Conservation (phyloP, 2,113 vertebrate genomes). For the Syngnathoides biaculeatus region DNA sequence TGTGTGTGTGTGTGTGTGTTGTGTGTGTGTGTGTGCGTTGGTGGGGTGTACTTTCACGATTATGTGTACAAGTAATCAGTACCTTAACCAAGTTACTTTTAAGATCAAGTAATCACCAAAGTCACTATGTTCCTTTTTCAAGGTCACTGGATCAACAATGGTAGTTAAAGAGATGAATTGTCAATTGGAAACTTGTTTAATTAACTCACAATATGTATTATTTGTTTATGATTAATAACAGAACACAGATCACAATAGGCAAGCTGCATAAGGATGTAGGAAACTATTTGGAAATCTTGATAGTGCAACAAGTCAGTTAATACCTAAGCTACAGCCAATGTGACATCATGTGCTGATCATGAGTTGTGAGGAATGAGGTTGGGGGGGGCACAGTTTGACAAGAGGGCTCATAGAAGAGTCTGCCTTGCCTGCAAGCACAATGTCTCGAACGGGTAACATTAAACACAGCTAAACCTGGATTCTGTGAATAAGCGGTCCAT, state of each 20-base stretch:
- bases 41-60: too few relatives aligned
- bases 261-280: neutral
- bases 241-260: neutral
- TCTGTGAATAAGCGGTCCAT: constrained; percentile 13
- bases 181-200: neutral
- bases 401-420: constrained; percentile 16
- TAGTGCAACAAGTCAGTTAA: constrained; percentile 29
- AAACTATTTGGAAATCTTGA: neutral
- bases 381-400: constrained; percentile 10
- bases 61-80: too few relatives aligned
- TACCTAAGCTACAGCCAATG: constrained; percentile 44
- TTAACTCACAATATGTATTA: neutral
- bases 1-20: too few relatives aligned
- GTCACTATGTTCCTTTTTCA: too few relatives aligned
- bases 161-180: too few relatives aligned
- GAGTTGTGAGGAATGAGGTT: constrained; percentile 48
- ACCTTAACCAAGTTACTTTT: too few relatives aligned
- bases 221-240: neutral
- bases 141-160: too few relatives aligned
- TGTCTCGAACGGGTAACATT: constrained; percentile 14
- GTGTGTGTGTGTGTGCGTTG: too few relatives aligned
- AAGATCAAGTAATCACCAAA: too few relatives aligned
- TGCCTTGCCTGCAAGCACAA: constrained; percentile 12
- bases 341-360: constrained; percentile 71
- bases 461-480: constrained; percentile 14